Evolutionary conservation across 2,888 invertebrate genomes (phyloP).

Genomic region (Pomacea canaliculata): DNA sequence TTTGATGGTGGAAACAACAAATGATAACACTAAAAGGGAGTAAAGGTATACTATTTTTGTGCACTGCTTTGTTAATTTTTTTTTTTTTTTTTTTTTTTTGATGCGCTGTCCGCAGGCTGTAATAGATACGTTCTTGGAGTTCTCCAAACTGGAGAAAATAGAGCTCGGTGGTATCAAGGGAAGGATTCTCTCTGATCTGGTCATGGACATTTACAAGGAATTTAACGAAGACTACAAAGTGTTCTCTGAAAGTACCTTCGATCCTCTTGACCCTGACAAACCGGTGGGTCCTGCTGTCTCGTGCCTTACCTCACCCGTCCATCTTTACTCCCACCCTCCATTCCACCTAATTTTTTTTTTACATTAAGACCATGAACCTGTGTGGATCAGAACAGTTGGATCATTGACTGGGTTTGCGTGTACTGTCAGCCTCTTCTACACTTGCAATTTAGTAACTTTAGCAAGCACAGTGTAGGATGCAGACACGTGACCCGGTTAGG

Average conservation of each 20-base stretch:
- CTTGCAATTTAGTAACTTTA: too few species aligned
- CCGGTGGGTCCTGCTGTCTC: slow-evolving; percentile 45
- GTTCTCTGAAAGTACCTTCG: slow-evolving; percentile 68
- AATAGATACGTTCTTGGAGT: slow-evolving; percentile 92
- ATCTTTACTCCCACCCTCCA: neutral
- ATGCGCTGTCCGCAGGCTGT: slow-evolving; percentile 75
- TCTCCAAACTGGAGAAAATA: slow-evolving; percentile 93
- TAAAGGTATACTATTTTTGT: too few species aligned
- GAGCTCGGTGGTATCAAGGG: slow-evolving; percentile 84
- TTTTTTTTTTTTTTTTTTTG: too few species aligned
- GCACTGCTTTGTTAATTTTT: too few species aligned
- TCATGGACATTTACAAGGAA: slow-evolving; percentile 69
- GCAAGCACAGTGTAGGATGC: too few species aligned
- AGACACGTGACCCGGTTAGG: too few species aligned
- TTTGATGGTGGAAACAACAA: too few species aligned
- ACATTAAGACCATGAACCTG: too few species aligned
- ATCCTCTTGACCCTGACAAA: slow-evolving; percentile 65
- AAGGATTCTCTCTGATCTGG: slow-evolving; percentile 67
- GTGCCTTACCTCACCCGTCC: neutral
- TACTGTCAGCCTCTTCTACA: too few species aligned
- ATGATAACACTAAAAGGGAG: too few species aligned
- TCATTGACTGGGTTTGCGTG: too few species aligned
- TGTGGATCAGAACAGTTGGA: too few species aligned
- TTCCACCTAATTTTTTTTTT: neutral
- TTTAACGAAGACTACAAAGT: slow-evolving; percentile 69